Evolutionary conservation across 2,888 invertebrate genomes (phyloP).

Genomic region (Anodontia alba): DNA sequence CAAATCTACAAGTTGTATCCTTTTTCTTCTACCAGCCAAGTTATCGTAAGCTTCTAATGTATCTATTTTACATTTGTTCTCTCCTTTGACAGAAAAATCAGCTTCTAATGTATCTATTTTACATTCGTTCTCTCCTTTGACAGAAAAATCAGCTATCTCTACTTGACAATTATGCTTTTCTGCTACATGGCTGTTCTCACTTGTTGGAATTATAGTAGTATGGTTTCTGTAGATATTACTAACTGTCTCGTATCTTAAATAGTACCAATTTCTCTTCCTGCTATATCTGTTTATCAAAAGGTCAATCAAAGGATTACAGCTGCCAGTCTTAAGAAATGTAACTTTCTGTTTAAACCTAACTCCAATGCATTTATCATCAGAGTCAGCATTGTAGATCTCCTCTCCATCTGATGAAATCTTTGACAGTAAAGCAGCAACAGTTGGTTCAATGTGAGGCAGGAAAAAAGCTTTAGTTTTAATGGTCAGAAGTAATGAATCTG

Average conservation of each 20-base stretch:
- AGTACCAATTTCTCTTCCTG: neutral
- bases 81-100: neutral
- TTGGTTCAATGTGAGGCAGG: neutral
- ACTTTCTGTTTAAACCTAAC: neutral
- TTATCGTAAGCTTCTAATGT: neutral
- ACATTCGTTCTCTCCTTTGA: neutral
- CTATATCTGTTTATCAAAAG: neutral
- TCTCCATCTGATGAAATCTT: neutral
- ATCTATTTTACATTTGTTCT: neutral
- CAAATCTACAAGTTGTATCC: neutral
- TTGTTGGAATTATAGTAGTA: neutral
- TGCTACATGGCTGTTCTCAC: neutral
- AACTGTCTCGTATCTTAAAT: neutral
- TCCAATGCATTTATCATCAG: neutral
- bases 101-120: neutral
- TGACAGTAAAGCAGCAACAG: neutral
- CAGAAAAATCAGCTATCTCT: neutral
- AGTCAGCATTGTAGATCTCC: neutral
- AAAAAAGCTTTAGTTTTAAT: neutral
- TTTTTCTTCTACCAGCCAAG: neutral
- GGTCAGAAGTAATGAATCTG: neutral
- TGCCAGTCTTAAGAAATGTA: neutral
- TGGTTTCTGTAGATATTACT: neutral
- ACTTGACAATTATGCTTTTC: neutral
- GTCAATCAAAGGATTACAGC: neutral